Evolutionary conservation across 2,113 vertebrate species (phyloP).

Genomic region (Athene noctua): DNA sequence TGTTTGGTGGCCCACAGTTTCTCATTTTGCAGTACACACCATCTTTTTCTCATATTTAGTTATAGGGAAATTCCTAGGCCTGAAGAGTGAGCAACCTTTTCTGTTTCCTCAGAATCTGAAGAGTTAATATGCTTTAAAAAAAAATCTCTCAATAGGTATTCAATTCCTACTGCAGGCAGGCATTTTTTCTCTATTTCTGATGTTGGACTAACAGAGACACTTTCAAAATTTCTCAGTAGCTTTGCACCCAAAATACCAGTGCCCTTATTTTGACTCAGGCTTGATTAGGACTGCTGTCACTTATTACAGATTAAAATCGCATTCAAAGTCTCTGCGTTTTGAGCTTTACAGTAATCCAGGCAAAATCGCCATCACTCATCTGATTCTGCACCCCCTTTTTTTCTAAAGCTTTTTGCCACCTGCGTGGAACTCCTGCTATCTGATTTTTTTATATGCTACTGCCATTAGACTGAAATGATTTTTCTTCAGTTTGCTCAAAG

Average conservation of each 20-base stretch:
- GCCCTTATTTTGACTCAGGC: constrained; percentile 31
- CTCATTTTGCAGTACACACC: neutral
- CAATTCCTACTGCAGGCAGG: neutral
- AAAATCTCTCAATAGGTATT: neutral
- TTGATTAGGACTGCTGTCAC: constrained; percentile 24
- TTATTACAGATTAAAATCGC: constrained; percentile 67
- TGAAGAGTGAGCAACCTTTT: neutral
- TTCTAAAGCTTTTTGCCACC: constrained; percentile 62
- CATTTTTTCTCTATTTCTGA: neutral
- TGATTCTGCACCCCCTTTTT: constrained; percentile 48
- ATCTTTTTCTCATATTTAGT: fast-evolving
- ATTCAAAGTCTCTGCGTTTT: constrained; percentile 16
- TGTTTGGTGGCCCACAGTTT: neutral
- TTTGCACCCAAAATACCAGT: neutral
- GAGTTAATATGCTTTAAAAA: neutral
- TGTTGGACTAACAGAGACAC: neutral
- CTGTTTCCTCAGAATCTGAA: neutral
- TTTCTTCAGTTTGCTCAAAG: constrained; percentile 81
- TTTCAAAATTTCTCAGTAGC: constrained; percentile 12
- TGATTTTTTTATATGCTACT: constrained; percentile 68
- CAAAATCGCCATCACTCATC: neutral
- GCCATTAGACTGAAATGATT: constrained; percentile 83
- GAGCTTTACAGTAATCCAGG: constrained; percentile 39
- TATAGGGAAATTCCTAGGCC: neutral
- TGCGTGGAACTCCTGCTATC: constrained; percentile 68